Percentiles rank a stretch among this genome's conserved stretches.
Conservation (phyloP, 2,888 invertebrate species). For the Eurytoma adleriae region DNA sequence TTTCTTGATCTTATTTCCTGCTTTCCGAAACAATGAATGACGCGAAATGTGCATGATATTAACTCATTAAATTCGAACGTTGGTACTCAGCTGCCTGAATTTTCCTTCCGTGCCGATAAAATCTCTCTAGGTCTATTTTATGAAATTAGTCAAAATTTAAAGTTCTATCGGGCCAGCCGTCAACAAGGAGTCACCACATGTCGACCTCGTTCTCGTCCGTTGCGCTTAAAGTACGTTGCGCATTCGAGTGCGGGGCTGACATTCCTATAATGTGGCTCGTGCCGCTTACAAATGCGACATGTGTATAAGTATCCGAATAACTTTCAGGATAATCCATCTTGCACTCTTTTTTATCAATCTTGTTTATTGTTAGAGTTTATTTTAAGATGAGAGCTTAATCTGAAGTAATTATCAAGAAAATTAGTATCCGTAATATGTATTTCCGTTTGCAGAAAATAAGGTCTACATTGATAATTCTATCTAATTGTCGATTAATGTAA, state of each 20-base stretch:
- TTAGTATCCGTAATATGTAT: too few relatives aligned
- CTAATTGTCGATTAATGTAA: too few relatives aligned
- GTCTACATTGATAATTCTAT: too few relatives aligned
- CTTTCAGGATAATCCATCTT: constrained; percentile 31
- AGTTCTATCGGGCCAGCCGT: constrained; percentile 27
- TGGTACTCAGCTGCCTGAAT: constrained; percentile 2
- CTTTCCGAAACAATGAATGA: too few relatives aligned
- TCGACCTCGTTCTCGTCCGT: constrained; percentile 68
- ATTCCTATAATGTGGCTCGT: constrained; percentile 47
- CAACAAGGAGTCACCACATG: constrained; percentile 62
- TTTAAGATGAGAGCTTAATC: too few relatives aligned
- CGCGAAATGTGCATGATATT: neutral
- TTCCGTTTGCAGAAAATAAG: too few relatives aligned
- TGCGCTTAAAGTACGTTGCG: constrained; percentile 69
- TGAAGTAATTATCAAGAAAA: too few relatives aligned
- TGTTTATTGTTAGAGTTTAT: too few relatives aligned
- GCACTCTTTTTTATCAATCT: neutral
- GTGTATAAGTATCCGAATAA: constrained; percentile 22
- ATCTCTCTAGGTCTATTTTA: constrained; percentile 37
- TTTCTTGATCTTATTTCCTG: too few relatives aligned
- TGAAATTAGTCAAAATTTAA: constrained; percentile 43
- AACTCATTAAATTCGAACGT: neutral
- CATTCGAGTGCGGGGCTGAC: constrained; percentile 47
- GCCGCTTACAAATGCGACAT: constrained; percentile 48
- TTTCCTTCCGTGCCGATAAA: constrained; percentile 29